Evolutionary conservation across 2,113 vertebrate genomes (phyloP).

Genomic region (Uropsilus gracilis): DNA sequence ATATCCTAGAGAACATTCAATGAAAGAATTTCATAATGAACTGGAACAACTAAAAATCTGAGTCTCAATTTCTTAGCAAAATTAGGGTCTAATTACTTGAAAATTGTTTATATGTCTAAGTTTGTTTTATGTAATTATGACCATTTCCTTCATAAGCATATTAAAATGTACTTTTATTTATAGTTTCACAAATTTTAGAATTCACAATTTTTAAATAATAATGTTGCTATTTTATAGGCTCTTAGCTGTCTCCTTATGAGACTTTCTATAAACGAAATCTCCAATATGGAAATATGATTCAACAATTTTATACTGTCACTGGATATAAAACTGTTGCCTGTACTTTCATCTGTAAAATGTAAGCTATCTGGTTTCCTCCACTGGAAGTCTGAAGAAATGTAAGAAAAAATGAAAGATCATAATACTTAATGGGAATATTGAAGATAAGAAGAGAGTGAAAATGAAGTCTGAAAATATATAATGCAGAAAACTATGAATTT

Average conservation of each 20-base stretch:
- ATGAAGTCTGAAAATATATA: not conserved
- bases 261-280: conserved; percentile 6
- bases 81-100: too few relatives aligned
- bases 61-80: not conserved
- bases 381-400: not conserved
- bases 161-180: not conserved
- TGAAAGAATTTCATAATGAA: conserved; percentile 22
- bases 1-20: conserved; percentile 89
- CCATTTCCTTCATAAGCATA: not conserved
- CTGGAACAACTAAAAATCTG: not conserved
- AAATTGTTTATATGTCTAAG: not conserved
- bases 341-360: not conserved
- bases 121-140: conserved; percentile 9
- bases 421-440: conserved; percentile 3
- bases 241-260: not conserved
- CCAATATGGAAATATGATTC: not conserved
- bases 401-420: not conserved
- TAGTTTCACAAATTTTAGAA: conserved; percentile 30
- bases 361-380: not conserved
- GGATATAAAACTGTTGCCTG: not conserved
- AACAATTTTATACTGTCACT: not conserved
- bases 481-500: not conserved
- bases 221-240: not conserved
- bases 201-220: not conserved
- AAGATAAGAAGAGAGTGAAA: not conserved